Evolutionary conservation across 2,113 vertebrate species (phyloP).

Genomic region (Amphiprion ocellaris): DNA sequence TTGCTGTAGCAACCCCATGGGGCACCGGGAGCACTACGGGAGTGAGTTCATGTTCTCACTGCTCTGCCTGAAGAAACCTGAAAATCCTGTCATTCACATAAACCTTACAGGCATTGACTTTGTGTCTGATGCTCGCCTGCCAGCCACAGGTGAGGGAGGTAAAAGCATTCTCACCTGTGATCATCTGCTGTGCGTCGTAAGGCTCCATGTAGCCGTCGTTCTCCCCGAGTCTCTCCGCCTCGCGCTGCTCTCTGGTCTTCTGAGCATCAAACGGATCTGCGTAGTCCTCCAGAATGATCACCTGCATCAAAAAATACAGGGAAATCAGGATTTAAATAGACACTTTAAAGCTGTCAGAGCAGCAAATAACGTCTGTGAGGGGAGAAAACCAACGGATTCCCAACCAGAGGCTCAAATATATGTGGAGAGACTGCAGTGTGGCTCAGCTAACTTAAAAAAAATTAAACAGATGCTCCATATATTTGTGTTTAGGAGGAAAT

Average conservation of each 20-base stretch:
- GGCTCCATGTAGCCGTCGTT: constrained; percentile 95
- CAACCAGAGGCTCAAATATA: too few relatives aligned
- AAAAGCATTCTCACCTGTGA: constrained; percentile 84
- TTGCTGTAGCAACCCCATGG: constrained; percentile 66
- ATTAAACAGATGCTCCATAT: too few relatives aligned
- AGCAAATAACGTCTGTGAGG: too few relatives aligned
- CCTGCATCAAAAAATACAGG: constrained; percentile 67
- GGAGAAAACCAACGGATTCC: too few relatives aligned
- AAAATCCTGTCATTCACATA: constrained; percentile 43
- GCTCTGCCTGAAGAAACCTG: constrained; percentile 34
- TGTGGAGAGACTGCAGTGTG: too few relatives aligned
- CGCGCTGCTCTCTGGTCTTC: constrained; percentile 88
- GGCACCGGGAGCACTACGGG: constrained; percentile 48
- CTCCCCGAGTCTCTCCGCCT: constrained; percentile 87
- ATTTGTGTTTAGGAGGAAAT: too few relatives aligned
- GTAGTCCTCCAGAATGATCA: constrained; percentile 93
- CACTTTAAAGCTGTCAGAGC: too few relatives aligned
- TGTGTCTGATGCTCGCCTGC: too few relatives aligned
- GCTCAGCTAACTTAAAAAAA: too few relatives aligned
- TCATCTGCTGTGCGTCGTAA: constrained; percentile 94
- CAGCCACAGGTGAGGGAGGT: neutral
- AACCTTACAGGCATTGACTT: too few relatives aligned
- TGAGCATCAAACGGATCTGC: constrained; percentile 92
- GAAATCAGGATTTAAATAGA: neutral
- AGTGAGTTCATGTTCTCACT: constrained; percentile 47